Evolutionary conservation across 2,888 invertebrate species (phyloP).

Genomic region (Neoascia interrupta): DNA sequence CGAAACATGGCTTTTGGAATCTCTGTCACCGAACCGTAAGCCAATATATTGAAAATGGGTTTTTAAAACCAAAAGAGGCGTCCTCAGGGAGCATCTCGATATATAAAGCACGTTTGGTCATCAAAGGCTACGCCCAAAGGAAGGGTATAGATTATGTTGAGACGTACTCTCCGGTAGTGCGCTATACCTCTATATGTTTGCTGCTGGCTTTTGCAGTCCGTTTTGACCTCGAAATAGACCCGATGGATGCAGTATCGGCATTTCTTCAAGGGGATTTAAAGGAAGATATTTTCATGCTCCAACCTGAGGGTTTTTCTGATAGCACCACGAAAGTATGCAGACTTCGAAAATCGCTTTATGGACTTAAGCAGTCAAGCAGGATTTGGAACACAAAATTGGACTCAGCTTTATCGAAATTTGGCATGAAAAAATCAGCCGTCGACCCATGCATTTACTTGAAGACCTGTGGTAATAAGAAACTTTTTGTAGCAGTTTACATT

Average conservation of each 20-base stretch:
- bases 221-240: conserved; percentile 19
- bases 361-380: too few species aligned
- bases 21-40: not conserved
- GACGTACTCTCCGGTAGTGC: conserved; percentile 4
- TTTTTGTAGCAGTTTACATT: conserved; percentile 57
- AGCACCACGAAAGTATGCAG: not conserved
- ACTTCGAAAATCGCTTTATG: conserved; percentile 32
- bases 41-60: not conserved
- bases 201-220: conserved; percentile 21
- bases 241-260: conserved; percentile 22
- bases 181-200: conserved; percentile 6
- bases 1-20: not conserved
- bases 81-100: not conserved
- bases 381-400: conserved; percentile 42
- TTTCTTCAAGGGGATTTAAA: conserved; percentile 18
- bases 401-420: not conserved
- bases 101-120: not conserved
- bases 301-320: not conserved
- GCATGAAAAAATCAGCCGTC: conserved; percentile 15
- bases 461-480: conserved; percentile 12
- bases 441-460: conserved; percentile 48
- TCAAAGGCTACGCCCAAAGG: not conserved
- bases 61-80: not conserved
- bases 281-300: conserved; percentile 11
- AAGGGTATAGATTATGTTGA: conserved; percentile 8